Evolutionary conservation across 2,797 vertebrate species (phyloP), one percentile per base, ranked within the genome.

Genomic region (Gymnoscopelus braueri): DNA sequence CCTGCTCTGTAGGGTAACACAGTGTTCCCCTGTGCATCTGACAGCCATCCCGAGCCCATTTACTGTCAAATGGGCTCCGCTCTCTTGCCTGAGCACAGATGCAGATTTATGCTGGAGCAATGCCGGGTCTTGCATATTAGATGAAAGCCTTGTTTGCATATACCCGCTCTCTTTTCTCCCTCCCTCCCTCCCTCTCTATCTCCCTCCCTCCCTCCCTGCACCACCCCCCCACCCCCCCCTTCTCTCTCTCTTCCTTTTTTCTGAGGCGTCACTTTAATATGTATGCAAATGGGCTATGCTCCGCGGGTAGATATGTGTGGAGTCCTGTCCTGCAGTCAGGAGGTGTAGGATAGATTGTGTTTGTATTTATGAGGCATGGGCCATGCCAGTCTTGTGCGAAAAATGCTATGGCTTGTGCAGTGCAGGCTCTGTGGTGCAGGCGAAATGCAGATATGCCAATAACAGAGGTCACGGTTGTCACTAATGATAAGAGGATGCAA

Each of bases 191-290:
- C 23, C 3, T 49, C 60, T 14, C 12, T 13, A 14, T 3, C 14
- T 12, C 12, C 11, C 44, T 13, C 32, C 6, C 47, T 72, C 32
- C 65, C 74, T 63, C 67, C 65, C 69, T 60, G 62, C 64, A 15
- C 63, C 48, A 19, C 8, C 79, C 78, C 24, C 67, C 15, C 63
- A 23, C 47, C 8, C 80, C 76, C 85, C 77, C 76, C 75, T 79
- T 84, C 93, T 89, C 83, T 89, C 89, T 87, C 94, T 94, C 92
- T 95, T 94, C 94, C 94, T 95, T 96, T 95, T 96, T 96, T 96
- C 94, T 93, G 94, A 93, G 90, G 95, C 95, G 93, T 95, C 92
- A 94, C 95, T 97, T 93, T 97, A 96, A 97, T 97, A 96, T 97
- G 96, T 96, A 97, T 97, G 96, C 96, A 96, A 97, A 96, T 97